These are phyloP conservation scores for Sebastes melanostomus DNA, from an alignment of 2,797 vertebrate species.

Conservation along the genomic window DNA sequence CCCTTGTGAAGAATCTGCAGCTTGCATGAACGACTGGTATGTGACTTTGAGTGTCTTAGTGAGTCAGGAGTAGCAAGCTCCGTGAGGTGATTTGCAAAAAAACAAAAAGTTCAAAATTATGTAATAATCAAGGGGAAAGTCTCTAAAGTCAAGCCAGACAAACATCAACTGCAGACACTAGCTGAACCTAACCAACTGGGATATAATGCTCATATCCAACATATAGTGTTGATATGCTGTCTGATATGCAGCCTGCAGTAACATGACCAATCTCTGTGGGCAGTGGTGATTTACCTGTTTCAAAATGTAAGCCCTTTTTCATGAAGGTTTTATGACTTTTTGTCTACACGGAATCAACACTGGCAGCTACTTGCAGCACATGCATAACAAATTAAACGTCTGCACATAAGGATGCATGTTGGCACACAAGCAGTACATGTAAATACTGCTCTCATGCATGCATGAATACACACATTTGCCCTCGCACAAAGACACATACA, in stretches of 20 bases:
- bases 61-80: not conserved
- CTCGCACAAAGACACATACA: not conserved
- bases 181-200: not conserved
- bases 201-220: not conserved
- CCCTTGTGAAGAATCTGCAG: not conserved
- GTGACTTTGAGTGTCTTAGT: not conserved
- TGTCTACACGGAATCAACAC: not conserved
- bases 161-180: not conserved
- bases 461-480: conserved; percentile 11
- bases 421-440: conserved; percentile 8
- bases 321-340: conserved; percentile 16
- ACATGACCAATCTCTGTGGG: not conserved
- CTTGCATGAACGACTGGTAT: not conserved
- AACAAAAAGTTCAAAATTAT: not conserved
- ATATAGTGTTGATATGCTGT: not conserved
- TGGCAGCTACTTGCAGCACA: not conserved
- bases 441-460: conserved; percentile 2
- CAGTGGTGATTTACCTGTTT: not conserved
- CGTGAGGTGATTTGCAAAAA: not conserved
- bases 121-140: not conserved
- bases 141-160: not conserved
- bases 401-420: not conserved
- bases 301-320: not conserved
- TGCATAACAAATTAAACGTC: not conserved
- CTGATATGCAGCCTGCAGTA: not conserved